Percentiles rank a stretch among this genome's conserved stretches.
phyloP scores from a whole-genome alignment of 2,888 invertebrate species.

The Lumbricus terrestris region DNA sequence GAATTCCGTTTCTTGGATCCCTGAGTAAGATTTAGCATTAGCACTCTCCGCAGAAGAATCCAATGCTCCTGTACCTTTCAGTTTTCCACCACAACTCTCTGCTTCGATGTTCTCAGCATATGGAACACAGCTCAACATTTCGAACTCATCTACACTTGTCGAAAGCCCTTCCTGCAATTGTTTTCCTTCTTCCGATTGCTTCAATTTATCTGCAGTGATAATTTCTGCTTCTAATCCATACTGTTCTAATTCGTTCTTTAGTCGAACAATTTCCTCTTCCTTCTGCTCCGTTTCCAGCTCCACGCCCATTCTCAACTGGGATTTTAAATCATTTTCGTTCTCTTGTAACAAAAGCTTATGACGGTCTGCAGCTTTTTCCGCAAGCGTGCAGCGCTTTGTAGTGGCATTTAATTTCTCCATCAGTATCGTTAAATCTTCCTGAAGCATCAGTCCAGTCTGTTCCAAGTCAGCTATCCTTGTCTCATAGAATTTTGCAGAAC shows the following conservation, averaged over 20 bases:
- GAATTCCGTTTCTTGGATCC: background rate
- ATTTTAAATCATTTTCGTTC: background rate
- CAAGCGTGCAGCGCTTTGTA: background rate
- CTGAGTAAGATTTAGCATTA: background rate
- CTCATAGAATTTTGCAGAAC: background rate
- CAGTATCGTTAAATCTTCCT: background rate
- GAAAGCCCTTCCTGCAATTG: background rate
- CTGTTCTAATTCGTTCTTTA: background rate
- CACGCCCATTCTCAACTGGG: background rate
- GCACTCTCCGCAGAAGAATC: background rate
- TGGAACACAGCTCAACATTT: background rate
- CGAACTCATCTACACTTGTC: background rate
- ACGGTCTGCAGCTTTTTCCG: background rate
- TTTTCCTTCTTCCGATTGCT: background rate
- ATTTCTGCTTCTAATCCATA: background rate
- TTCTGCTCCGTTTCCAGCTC: background rate
- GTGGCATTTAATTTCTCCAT: background rate
- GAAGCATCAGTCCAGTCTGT: background rate
- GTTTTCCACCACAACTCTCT: background rate
- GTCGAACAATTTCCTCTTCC: background rate
- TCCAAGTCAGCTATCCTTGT: background rate
- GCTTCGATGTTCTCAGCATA: background rate
- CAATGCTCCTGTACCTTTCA: background rate
- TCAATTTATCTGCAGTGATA: background rate
- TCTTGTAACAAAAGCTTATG: background rate